Evolutionary conservation across 2,113 vertebrate genomes (phyloP).

Genomic region (Butorides virescens): DNA sequence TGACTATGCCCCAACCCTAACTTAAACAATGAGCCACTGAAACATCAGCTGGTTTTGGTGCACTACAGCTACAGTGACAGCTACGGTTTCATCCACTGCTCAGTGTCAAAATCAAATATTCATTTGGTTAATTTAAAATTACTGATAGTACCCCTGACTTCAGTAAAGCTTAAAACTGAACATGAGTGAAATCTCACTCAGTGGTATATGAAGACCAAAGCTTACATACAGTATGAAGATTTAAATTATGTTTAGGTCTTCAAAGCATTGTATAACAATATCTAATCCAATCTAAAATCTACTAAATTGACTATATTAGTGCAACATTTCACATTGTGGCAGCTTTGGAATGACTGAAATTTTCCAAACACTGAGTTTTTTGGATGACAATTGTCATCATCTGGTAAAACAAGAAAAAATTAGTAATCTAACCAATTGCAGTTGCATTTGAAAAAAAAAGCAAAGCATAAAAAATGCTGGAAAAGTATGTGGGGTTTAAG

Average conservation of each 20-base stretch:
- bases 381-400: background rate
- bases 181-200: background rate
- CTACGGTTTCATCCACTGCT: background rate
- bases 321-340: background rate
- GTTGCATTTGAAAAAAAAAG: background rate
- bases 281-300: background rate
- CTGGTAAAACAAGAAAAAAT: background rate
- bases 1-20: background rate
- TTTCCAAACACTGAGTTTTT: background rate
- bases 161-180: background rate
- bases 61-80: background rate
- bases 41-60: background rate
- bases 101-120: background rate
- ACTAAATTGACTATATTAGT: background rate
- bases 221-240: background rate
- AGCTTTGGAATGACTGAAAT: background rate
- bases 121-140: background rate
- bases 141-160: background rate
- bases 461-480: background rate
- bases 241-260: background rate
- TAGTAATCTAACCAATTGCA: background rate
- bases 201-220: background rate
- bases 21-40: background rate
- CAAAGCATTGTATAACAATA: background rate
- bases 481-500: background rate